phyloP scores from a whole-genome alignment of 2,113 vertebrate species.

The Lepisosteus oculatus region DNA sequence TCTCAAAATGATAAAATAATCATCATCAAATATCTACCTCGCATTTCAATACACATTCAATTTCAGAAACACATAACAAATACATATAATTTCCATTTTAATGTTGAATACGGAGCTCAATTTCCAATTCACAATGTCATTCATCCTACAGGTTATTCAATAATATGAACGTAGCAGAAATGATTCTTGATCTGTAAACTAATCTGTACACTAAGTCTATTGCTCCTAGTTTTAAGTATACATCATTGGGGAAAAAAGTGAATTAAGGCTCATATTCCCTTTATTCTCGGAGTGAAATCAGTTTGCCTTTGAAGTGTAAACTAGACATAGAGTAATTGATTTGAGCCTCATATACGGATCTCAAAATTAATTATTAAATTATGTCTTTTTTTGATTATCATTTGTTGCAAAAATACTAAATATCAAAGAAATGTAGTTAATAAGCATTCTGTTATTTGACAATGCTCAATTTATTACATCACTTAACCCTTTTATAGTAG shows the following conservation, averaged over 20 bases:
- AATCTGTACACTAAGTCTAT: slow-evolving; percentile 6
- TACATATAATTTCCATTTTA: neutral
- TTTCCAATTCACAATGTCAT: neutral
- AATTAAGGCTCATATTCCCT: slow-evolving; percentile 11
- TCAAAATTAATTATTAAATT: slow-evolving; percentile 14
- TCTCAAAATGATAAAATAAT: neutral
- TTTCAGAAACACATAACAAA: neutral
- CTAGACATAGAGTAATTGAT: slow-evolving; percentile 27
- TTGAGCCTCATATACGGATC: slow-evolving; percentile 23
- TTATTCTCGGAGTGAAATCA: slow-evolving; percentile 26
- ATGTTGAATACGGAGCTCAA: neutral
- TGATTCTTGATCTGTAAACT: slow-evolving; percentile 20
- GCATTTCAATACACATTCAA: neutral
- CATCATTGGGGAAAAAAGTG: slow-evolving; percentile 17
- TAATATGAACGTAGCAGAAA: slow-evolving; percentile 6
- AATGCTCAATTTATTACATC: too few species aligned
- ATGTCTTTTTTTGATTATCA: neutral
- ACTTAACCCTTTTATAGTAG: too few species aligned
- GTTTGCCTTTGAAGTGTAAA: slow-evolving; percentile 29
- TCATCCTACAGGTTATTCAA: slow-evolving; percentile 9
- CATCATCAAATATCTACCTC: neutral
- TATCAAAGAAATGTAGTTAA: too few species aligned
- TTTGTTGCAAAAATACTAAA: too few species aligned
- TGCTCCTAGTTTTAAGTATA: neutral
- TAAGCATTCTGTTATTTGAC: too few species aligned